phyloP scores from a whole-genome alignment of 2,113 vertebrate species.

The Gopherus evgoodei region DNA sequence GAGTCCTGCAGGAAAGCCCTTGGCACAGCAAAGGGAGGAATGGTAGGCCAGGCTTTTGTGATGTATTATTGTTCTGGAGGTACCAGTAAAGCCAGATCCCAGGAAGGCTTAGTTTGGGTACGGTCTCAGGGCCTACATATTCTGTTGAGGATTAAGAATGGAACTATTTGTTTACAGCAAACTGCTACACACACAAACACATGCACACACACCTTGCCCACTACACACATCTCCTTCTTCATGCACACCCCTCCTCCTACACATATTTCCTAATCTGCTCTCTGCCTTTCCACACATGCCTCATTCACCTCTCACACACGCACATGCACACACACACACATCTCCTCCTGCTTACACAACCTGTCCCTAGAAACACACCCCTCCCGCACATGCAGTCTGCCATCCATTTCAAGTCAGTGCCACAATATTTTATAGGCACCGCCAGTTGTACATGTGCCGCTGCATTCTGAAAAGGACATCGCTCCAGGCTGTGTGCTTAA shows the following conservation, averaged over 20 bases:
- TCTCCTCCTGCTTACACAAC: neutral
- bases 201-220: neutral
- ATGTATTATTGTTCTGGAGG: neutral
- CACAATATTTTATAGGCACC: neutral
- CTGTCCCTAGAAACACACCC: neutral
- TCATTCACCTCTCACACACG: neutral
- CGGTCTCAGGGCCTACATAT: rapidly evolving
- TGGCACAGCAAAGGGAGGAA: neutral
- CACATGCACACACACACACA: neutral
- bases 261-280: neutral
- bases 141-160: neutral
- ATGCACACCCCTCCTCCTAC: neutral
- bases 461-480: neutral
- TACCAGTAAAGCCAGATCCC: neutral
- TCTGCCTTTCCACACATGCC: neutral
- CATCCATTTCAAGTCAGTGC: rapidly evolving
- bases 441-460: neutral
- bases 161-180: neutral
- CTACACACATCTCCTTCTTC: neutral
- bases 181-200: neutral
- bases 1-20: neutral
- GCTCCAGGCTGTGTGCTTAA: neutral
- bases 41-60: neutral
- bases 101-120: rapidly evolving
- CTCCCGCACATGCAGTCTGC: neutral